These are phyloP conservation scores for Delia radicum DNA, from an alignment of 1,140 invertebrate genomes.

Conservation along the genomic window DNA sequence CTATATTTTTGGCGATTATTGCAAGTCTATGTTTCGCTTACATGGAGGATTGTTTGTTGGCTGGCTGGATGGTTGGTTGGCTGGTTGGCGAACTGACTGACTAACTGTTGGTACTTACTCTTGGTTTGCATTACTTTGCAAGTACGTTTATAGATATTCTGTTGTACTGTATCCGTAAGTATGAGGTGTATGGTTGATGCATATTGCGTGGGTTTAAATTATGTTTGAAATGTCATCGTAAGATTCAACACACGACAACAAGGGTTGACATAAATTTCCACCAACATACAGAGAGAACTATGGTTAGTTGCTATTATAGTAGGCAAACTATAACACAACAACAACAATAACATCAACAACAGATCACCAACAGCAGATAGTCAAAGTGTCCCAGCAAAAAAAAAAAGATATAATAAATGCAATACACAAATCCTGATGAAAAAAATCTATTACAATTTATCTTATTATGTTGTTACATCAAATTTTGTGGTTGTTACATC, in stretches of 20 bases:
- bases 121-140: background rate
- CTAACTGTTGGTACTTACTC: background rate
- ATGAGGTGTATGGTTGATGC: background rate
- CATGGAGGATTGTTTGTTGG: background rate
- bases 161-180: background rate
- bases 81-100: background rate
- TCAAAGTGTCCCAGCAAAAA: too few species aligned
- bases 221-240: slow-evolving; percentile 56
- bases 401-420: too few species aligned
- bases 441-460: too few species aligned
- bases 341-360: background rate
- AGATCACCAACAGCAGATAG: slow-evolving; percentile 18
- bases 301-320: background rate
- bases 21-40: background rate
- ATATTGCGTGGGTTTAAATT: slow-evolving; percentile 54
- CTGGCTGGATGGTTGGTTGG: background rate
- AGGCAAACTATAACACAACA: slow-evolving; percentile 19
- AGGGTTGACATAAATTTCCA: slow-evolving; percentile 57
- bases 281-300: slow-evolving; percentile 44
- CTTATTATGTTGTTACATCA: too few species aligned
- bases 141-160: background rate
- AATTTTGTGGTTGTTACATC: too few species aligned
- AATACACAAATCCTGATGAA: too few species aligned
- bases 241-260: slow-evolving; percentile 56
- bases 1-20: background rate